These are phyloP conservation scores for Tokudaia muenninki DNA, from an alignment of 2,797 vertebrate genomes.

Conservation along the genomic window DNA sequence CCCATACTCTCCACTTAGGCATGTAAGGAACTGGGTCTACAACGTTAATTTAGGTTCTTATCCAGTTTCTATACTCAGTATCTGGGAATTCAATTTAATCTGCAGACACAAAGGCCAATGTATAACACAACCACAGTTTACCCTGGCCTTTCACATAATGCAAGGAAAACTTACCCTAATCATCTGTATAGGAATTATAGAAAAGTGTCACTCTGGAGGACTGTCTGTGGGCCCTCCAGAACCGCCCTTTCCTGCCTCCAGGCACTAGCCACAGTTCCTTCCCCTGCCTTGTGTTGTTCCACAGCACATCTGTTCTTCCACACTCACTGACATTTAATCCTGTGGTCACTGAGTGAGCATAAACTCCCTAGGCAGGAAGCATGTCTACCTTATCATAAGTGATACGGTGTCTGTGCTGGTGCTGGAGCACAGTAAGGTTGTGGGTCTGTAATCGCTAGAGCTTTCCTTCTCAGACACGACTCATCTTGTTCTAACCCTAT, in stretches of 20 bases:
- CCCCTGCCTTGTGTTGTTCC: background rate
- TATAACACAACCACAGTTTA: conserved; percentile 36
- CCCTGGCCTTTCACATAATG: background rate
- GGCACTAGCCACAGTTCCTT: background rate
- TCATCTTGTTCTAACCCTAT: conserved; percentile 32
- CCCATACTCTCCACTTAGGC: background rate
- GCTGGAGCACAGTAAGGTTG: background rate
- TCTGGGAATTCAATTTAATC: conserved; percentile 37
- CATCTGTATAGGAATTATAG: conserved; percentile 4
- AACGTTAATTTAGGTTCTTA: conserved; percentile 28
- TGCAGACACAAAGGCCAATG: background rate
- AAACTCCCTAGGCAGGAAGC: background rate
- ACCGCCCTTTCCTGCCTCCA: background rate
- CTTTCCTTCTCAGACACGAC: conserved; percentile 57
- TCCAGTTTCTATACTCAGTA: conserved; percentile 22
- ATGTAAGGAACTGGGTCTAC: conserved; percentile 42
- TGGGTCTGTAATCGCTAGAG: conserved; percentile 7
- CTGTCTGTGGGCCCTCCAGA: background rate
- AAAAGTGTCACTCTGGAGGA: background rate
- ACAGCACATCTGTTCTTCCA: background rate
- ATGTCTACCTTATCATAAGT: conserved; percentile 6
- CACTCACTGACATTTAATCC: background rate
- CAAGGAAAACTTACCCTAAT: background rate
- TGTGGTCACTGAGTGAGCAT: background rate
- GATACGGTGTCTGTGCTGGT: background rate